Evolutionary conservation across 2,113 vertebrate species (phyloP), one percentile per base, ranked within the genome.

Genomic region (Phyllostomus hastatus): DNA sequence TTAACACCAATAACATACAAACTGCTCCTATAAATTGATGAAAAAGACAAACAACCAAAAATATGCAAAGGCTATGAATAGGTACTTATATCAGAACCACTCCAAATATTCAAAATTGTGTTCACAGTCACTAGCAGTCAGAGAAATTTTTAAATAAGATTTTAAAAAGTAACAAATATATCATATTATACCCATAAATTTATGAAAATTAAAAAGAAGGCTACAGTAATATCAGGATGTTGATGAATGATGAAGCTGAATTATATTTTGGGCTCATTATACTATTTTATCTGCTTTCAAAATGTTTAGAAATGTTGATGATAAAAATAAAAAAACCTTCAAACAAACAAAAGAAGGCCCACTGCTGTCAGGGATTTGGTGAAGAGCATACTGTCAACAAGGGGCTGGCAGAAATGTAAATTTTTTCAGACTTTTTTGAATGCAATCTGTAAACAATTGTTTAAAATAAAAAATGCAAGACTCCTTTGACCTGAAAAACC

Each of bases 181-280:
- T 91, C 46, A 57, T n/a, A 67, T 93, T 90, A 90, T 86, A 75
- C 69, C 73, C 92, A 90, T 81, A 95, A 72, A 79, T 95, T 93
- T 88, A 75, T 75, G 79, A 83, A 84, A 95, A 79, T 88, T 96
- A 79, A 76, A 81, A 90, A 43, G 61, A 82, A n/a, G 54, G 0
- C 61, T 61, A 57, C 4, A 6, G 17, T 80, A 73, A 82, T 12
- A 35, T 35, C 57, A 86, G 81, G 85, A 82, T 79, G 80, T 72
- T 61, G 83, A 52, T 48, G 41, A 85, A 24, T 69, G 64, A 57
- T 59, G 41, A 82, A 52, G 76, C 66, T 70, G 48, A 88, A 64
- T 33, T 50, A 33, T 87, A 67, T 88, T 54, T 72, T 87, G 90
- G 46, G 48, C 61, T 85, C 87, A 84, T 73, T 41, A 22, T 67